Percentiles rank a stretch among this genome's conserved stretches.
Conservation (phyloP, 2,797 vertebrate genomes). For the Lerista edwardsae region DNA sequence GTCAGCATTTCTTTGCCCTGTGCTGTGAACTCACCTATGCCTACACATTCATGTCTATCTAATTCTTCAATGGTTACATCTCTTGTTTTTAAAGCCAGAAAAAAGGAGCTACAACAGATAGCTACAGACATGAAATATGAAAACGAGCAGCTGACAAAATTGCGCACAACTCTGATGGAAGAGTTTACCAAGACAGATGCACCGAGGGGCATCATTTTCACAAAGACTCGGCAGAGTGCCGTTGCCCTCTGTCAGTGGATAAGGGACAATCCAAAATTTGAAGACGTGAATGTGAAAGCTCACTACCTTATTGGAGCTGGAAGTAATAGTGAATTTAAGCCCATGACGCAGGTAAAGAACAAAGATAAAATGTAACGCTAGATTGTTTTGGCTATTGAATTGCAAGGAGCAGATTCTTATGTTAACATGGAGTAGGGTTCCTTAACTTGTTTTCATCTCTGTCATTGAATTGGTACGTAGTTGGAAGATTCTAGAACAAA, state of each 20-base stretch:
- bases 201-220: conserved; percentile 94
- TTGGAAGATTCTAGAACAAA: too few species aligned
- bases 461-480: too few species aligned
- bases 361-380: neutral
- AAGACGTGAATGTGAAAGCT: conserved; percentile 85
- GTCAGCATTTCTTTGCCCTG: conserved; percentile 28
- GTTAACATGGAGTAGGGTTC: neutral
- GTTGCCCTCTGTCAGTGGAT: conserved; percentile 91
- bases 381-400: neutral
- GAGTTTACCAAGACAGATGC: conserved; percentile 82
- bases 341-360: conserved; percentile 87
- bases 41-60: too few species aligned
- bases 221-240: conserved; percentile 90
- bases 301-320: conserved; percentile 90
- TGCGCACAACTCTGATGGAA: conserved; percentile 83
- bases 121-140: conserved; percentile 83
- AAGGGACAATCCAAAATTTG: conserved; percentile 89
- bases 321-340: conserved; percentile 90
- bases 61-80: conserved; percentile 6
- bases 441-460: neutral
- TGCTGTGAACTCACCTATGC: conserved; percentile 6
- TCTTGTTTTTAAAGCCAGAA: conserved; percentile 80
- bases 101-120: conserved; percentile 78
- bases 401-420: conserved; percentile 27
- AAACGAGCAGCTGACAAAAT: conserved; percentile 85